phyloP scores from a whole-genome alignment of 2,113 vertebrate species.

The Eulacestoma nigropectus region DNA sequence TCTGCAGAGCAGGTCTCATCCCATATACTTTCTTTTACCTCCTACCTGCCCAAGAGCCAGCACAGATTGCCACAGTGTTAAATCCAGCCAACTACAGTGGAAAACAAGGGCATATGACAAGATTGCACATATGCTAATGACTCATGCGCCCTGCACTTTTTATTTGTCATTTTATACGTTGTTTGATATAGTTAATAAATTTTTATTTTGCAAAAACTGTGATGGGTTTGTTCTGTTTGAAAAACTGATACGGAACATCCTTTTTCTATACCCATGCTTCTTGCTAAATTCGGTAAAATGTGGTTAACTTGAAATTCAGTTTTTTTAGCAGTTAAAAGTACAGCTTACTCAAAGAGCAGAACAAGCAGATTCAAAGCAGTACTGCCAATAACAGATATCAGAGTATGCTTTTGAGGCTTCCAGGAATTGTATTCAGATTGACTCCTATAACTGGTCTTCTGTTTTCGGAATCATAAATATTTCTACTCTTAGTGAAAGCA shows the following conservation, averaged over 20 bases:
- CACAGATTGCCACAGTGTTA: not conserved
- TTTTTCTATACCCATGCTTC: not conserved
- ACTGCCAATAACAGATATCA: not conserved
- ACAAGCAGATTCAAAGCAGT: not conserved
- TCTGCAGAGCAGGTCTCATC: not conserved
- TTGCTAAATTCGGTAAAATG: not conserved
- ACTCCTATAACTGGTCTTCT: not conserved
- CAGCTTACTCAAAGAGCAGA: not conserved
- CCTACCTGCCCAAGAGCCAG: not conserved
- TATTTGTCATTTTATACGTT: conserved; percentile 4
- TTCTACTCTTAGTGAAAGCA: not conserved
- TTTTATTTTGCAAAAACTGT: conserved; percentile 5
- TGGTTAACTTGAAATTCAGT: not conserved
- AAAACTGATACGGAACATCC: not conserved
- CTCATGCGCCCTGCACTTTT: not conserved
- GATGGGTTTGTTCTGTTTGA: not conserved
- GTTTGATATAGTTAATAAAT: conserved; percentile 24
- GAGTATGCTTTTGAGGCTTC: not conserved
- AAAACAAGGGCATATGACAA: not conserved
- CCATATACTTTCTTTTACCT: not conserved
- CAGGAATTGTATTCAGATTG: not conserved
- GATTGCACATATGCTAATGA: conserved; percentile 11
- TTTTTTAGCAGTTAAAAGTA: not conserved
- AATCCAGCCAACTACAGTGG: not conserved
- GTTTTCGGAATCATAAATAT: not conserved